A percentile compares a stretch with the other conserved stretches of the same genome.
These are phyloP conservation scores for Lingula anatina DNA, from an alignment of 2,888 invertebrate genomes.

Conservation along the genomic window DNA sequence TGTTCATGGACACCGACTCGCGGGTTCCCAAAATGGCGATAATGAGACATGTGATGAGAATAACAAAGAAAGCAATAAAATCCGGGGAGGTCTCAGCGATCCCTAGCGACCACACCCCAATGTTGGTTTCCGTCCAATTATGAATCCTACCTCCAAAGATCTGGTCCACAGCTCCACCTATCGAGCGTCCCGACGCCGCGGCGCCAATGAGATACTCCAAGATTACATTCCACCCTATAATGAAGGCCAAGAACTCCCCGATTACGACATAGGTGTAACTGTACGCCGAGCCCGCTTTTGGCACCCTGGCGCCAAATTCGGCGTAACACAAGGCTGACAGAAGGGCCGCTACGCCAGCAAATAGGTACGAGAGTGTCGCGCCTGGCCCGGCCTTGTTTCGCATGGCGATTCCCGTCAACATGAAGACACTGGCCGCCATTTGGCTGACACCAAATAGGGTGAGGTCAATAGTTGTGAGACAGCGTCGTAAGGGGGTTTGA, in stretches of 20 bases:
- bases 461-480: slow-evolving; percentile 77
- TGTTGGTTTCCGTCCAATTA: slow-evolving; percentile 43
- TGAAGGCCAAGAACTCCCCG: slow-evolving; percentile 83
- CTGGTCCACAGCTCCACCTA: slow-evolving; percentile 53
- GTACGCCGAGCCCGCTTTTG: slow-evolving; percentile 70
- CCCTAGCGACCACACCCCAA: slow-evolving; percentile 32
- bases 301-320: slow-evolving; percentile 47
- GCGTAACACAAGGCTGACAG: slow-evolving; percentile 54
- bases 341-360: slow-evolving; percentile 47
- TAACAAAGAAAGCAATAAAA: slow-evolving; percentile 46
- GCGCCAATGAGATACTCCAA: slow-evolving; percentile 52
- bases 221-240: slow-evolving; percentile 91
- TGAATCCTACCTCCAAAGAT: slow-evolving; percentile 49
- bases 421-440: slow-evolving; percentile 97
- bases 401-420: slow-evolving; percentile 78
- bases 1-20: slow-evolving; percentile 50
- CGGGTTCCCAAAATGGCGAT: slow-evolving; percentile 50
- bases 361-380: slow-evolving; percentile 65
- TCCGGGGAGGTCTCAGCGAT: slow-evolving; percentile 49
- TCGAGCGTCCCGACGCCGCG: slow-evolving; percentile 59
- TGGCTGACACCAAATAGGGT: slow-evolving; percentile 87
- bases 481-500: slow-evolving; percentile 55
- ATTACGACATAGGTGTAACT: slow-evolving; percentile 89
- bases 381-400: slow-evolving; percentile 45
- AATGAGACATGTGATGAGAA: slow-evolving; percentile 55